These are phyloP conservation scores for Lycopodina hypogea DNA, from an alignment of 37 sponge, comb jelly and placozoan genomes.

Conservation along the genomic window DNA sequence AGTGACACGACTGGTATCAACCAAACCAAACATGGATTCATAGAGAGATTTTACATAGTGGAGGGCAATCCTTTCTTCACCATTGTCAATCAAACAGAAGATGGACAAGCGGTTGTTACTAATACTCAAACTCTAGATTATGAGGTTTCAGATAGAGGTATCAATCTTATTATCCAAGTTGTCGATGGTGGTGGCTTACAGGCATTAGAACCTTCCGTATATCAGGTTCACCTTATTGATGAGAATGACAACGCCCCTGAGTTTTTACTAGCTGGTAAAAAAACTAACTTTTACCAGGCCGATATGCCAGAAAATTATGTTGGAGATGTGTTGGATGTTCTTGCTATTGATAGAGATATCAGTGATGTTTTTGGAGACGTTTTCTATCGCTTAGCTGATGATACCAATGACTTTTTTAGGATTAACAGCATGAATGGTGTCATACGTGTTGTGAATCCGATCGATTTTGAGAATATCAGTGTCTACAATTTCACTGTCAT, in stretches of 20 bases:
- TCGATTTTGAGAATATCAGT: constrained; percentile 48
- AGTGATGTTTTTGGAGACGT: constrained; percentile 19
- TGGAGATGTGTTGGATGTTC: constrained; percentile 5
- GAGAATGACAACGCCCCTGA: constrained; percentile 46
- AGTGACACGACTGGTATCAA: constrained; percentile 5
- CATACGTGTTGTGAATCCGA: constrained; percentile 20
- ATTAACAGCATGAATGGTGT: constrained; percentile 9
- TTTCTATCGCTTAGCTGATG: constrained; percentile 11
- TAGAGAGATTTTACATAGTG: constrained; percentile 5
- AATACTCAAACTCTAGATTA: constrained; percentile 54
- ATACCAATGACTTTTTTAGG: neutral
- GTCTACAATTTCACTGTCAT: constrained; percentile 25
- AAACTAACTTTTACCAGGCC: constrained; percentile 1
- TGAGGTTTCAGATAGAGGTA: constrained; percentile 8
- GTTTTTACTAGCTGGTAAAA: neutral
- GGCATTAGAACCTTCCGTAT: constrained; percentile 9
- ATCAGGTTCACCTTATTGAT: constrained; percentile 34
- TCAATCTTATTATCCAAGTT: constrained; percentile 34
- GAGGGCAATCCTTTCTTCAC: constrained; percentile 13
- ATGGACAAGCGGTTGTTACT: constrained; percentile 15
- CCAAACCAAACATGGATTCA: constrained; percentile 23
- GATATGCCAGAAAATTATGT: constrained; percentile 39
- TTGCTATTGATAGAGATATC: constrained; percentile 53
- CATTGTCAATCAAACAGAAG: constrained; percentile 14
- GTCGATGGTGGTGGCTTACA: constrained; percentile 46